phyloP scores from a whole-genome alignment of 53 echinoderm and acorn worm species.

The Echinarachnius parma region DNA sequence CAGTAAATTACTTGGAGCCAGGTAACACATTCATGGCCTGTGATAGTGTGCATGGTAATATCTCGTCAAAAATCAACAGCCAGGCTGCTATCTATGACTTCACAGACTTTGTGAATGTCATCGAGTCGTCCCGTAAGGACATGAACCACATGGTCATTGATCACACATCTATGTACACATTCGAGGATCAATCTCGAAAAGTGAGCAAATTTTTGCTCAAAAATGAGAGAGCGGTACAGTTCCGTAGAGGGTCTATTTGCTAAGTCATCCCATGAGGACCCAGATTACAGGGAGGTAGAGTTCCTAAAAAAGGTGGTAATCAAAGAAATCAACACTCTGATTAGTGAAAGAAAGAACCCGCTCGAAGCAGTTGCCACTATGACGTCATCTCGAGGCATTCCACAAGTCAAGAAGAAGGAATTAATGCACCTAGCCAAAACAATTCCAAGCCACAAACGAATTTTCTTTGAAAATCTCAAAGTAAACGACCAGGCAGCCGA shows the following conservation, averaged over 20 bases:
- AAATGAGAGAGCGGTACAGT: conserved; percentile 21
- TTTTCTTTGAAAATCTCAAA: too few relatives aligned
- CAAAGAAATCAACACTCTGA: too few relatives aligned
- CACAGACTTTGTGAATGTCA: conserved; percentile 33
- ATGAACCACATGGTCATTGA: conserved; percentile 28
- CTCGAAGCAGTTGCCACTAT: too few relatives aligned
- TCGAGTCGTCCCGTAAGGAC: conserved; percentile 20
- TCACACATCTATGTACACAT: conserved; percentile 34
- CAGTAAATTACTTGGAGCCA: conserved; percentile 50
- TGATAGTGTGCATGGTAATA: conserved; percentile 52
- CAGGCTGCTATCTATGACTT: conserved; percentile 34
- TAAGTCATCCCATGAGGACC: too few relatives aligned
- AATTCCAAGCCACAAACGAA: too few relatives aligned
- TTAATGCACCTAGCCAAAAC: too few relatives aligned
- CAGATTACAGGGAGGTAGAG: too few relatives aligned
- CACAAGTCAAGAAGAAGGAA: too few relatives aligned
- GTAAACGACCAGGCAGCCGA: too few relatives aligned
- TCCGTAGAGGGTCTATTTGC: conserved; percentile 40
- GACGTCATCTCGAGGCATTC: too few relatives aligned
- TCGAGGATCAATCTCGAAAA: conserved; percentile 28
- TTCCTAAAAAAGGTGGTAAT: too few relatives aligned
- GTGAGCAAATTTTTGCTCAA: conserved; percentile 17
- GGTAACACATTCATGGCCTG: conserved; percentile 49
- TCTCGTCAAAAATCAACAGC: conserved; percentile 34
- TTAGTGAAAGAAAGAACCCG: too few relatives aligned